Conservation (phyloP, 1,140 invertebrate species). For the Ephestia elutella region DNA sequence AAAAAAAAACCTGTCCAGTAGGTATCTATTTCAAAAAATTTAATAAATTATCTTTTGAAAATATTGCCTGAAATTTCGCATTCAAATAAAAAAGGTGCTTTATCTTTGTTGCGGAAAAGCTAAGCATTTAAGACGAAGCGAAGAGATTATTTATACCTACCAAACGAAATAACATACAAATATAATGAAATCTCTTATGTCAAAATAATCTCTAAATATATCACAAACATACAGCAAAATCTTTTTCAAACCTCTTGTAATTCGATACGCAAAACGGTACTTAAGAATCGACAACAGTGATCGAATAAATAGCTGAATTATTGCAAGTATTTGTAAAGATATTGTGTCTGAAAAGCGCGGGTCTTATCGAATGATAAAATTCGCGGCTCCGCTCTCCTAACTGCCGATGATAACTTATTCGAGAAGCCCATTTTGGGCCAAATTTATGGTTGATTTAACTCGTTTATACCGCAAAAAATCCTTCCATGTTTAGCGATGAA, state of each 20-base stretch:
- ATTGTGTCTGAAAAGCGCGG: constrained; percentile 4
- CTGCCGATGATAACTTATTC: constrained; percentile 58
- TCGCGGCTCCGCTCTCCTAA: constrained; percentile 37
- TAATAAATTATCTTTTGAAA: no score
- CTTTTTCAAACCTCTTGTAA: not conserved
- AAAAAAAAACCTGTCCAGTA: no score
- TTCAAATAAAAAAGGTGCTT: no score
- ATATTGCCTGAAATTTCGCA: no score
- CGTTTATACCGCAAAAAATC: constrained; percentile 37
- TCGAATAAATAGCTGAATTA: not conserved
- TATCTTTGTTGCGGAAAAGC: no score
- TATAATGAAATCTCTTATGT: not conserved
- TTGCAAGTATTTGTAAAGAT: constrained; percentile 9
- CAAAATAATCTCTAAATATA: not conserved
- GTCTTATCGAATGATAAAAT: constrained; percentile 43
- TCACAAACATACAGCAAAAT: not conserved
- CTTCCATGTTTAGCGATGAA: constrained; percentile 25
- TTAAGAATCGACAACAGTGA: not conserved
- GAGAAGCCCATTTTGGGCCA: constrained; percentile 39
- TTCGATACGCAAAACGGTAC: not conserved
- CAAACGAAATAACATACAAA: not conserved
- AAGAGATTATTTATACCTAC: not conserved
- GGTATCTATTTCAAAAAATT: no score
- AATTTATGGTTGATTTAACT: constrained; percentile 57
- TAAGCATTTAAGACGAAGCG: no score